These are phyloP conservation scores for Limosa lapponica DNA, from an alignment of 2,797 vertebrate genomes.

Conservation along the genomic window DNA sequence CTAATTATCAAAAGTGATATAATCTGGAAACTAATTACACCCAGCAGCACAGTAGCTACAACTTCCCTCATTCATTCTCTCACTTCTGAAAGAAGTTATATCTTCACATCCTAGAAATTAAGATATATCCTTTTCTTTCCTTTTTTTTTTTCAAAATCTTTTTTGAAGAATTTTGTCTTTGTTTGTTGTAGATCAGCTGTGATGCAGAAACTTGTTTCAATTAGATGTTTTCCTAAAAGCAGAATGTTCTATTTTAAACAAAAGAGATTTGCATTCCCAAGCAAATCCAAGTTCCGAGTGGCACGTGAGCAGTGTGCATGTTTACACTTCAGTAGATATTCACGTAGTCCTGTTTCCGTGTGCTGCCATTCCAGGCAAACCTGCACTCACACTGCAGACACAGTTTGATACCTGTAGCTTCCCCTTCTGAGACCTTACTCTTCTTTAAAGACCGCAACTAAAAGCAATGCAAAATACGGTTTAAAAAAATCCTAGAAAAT, in stretches of 20 bases:
- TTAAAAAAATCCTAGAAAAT: background rate
- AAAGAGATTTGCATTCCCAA: constrained; percentile 77
- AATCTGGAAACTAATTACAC: constrained; percentile 74
- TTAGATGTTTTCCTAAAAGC: constrained; percentile 66
- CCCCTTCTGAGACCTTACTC: background rate
- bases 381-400: constrained; percentile 19
- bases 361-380: constrained; percentile 66
- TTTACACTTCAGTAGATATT: constrained; percentile 76
- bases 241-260: constrained; percentile 67
- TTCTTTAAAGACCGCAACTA: background rate
- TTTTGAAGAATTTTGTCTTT: constrained; percentile 62
- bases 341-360: constrained; percentile 68
- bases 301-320: constrained; percentile 68
- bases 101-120: constrained; percentile 46
- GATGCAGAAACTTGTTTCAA: constrained; percentile 72
- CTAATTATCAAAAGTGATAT: constrained; percentile 71
- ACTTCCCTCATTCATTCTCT: background rate
- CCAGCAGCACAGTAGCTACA: constrained; percentile 54
- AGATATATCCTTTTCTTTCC: background rate
- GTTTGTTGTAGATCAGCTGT: constrained; percentile 66
- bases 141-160: constrained; percentile 3
- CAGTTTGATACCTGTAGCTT: background rate
- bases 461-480: background rate
- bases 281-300: constrained; percentile 71
- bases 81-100: constrained; percentile 48